Evolutionary conservation across 2,888 invertebrate species (phyloP), one percentile per base, ranked within the genome.

Genomic region (Eutolmus rufibarbis): DNA sequence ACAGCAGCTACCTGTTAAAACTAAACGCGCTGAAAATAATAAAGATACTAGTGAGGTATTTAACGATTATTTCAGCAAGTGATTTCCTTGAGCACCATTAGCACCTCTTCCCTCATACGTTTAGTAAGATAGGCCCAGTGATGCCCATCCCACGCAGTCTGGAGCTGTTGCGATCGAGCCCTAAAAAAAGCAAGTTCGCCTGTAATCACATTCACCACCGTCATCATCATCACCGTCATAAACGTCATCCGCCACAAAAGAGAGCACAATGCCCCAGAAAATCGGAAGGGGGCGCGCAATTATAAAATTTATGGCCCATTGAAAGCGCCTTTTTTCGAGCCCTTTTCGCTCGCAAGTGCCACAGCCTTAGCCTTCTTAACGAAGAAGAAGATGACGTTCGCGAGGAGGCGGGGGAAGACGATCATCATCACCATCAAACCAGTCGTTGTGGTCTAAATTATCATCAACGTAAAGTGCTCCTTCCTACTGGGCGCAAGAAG

Each of bases 281-380:
- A 81, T 81, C 81, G 56, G 46, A 81, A 76, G 86, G 87, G 87
- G 84, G 56, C 77, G 88, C 81, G 79, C 87, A 86, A 88, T 88
- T 87, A 88, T 85, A 85, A 88, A 88, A 88, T 88, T 88, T 88
- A 88, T 87, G 88, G 77, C 87, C 88, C 88, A 88, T 88, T 88
- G 28, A 88, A 87, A 77, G 74, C 46, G 28, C 66, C 66, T 43
- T 74, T 74, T 87, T 81, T 43, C 28, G 51, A 31, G 81, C 81
- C 51, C 81, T 81, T 56, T 66, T 66, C 23, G 28, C 19, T n/a
- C 66, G 37, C 86, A 78, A 51, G 81, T 51, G 46, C 51, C 81
- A 66, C 66, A 66, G 12, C 66, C 66, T 66, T 28, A 66, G 23
- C 28, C 16, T 51, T 51, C 51, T 51, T 51, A 66, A 66, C 19